Percentiles rank a stretch among this genome's conserved stretches.
These are phyloP conservation scores for Papilio xuthus DNA, from an alignment of 1,140 invertebrate genomes.

Conservation along the genomic window DNA sequence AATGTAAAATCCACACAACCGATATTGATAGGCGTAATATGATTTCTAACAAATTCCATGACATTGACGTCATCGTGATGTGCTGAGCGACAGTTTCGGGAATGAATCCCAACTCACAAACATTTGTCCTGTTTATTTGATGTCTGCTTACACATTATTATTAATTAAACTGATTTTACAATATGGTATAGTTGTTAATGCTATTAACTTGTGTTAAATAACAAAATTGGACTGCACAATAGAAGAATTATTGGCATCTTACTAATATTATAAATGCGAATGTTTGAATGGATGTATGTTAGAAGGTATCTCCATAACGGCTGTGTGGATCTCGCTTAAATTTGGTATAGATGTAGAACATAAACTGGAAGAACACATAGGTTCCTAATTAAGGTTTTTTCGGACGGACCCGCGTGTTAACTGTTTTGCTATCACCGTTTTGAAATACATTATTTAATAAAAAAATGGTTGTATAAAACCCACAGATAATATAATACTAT, in stretches of 20 bases:
- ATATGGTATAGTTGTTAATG: background rate
- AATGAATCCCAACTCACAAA: background rate
- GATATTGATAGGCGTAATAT: slow-evolving; percentile 42
- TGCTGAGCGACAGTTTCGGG: slow-evolving; percentile 21
- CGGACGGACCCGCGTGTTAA: background rate
- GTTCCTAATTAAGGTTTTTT: no score
- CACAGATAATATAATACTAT: no score
- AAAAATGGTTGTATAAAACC: no score
- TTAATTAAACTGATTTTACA: background rate
- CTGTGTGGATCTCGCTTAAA: no score
- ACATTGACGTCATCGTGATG: slow-evolving; percentile 42
- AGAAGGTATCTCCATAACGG: no score
- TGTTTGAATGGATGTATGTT: no score
- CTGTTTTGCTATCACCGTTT: background rate
- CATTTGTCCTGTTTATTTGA: slow-evolving; percentile 27
- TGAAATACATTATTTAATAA: no score
- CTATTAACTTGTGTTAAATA: background rate
- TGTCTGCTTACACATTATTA: background rate
- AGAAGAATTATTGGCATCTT: no score
- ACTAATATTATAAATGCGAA: no score
- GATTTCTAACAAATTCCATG: slow-evolving; percentile 40
- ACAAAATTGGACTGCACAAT: no score
- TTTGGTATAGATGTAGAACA: no score
- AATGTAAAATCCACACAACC: slow-evolving; percentile 45
- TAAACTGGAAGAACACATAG: no score